Conservation (phyloP, 2,797 vertebrate species). For the Naso thynnoides region DNA sequence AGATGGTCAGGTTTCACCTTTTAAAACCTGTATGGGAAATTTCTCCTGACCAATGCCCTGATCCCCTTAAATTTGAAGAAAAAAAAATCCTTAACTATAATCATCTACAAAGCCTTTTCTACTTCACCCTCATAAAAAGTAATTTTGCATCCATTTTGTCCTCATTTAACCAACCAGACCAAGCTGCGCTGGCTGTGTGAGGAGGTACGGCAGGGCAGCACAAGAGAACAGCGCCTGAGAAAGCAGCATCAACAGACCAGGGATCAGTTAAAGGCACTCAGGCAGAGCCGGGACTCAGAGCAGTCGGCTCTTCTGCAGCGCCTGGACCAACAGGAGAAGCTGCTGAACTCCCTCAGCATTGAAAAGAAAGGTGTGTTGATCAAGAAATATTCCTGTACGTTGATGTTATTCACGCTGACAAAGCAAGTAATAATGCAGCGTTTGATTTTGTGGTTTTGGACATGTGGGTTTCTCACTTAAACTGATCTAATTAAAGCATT, state of each 20-base stretch:
- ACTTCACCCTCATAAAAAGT: neutral
- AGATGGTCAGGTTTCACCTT: neutral
- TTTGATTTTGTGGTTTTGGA: neutral
- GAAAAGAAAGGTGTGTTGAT: conserved; percentile 89
- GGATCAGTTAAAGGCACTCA: conserved; percentile 87
- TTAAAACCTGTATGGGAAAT: neutral
- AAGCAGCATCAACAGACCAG: conserved; percentile 84
- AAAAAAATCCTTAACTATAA: neutral
- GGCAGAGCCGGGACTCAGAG: conserved; percentile 85
- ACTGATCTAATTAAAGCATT: neutral
- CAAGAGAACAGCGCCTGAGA: conserved; percentile 84
- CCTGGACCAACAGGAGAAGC: conserved; percentile 89
- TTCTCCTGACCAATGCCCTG: neutral
- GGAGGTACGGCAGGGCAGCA: conserved; percentile 89
- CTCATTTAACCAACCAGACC: conserved; percentile 53
- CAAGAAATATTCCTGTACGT: neutral
- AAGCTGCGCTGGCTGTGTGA: conserved; percentile 95
- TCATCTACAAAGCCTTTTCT: neutral
- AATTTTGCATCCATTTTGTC: neutral
- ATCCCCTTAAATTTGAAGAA: neutral
- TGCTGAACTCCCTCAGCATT: conserved; percentile 85
- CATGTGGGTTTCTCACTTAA: neutral
- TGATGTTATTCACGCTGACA: neutral
- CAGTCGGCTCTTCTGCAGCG: conserved; percentile 86
- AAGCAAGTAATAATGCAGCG: neutral